These are phyloP conservation scores for Coelopa pilipes DNA, from an alignment of 2,888 invertebrate genomes.

Conservation along the genomic window DNA sequence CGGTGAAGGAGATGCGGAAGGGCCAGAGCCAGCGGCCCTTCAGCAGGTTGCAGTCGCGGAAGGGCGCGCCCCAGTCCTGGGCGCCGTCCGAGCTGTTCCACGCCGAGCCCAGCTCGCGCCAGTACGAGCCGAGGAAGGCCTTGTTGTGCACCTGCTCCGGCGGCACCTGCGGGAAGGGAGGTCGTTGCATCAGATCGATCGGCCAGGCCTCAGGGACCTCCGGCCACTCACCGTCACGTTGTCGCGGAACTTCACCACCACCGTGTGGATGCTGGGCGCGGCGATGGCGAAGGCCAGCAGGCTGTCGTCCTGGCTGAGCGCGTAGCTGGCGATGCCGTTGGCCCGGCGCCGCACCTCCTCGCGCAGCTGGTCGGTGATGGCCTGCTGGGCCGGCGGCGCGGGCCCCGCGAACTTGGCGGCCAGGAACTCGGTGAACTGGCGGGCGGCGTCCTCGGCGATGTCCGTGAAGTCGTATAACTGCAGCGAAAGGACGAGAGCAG, in stretches of 20 bases:
- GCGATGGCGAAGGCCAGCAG: constrained; percentile 66
- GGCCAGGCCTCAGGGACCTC: background rate
- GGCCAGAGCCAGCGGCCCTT: constrained; percentile 67
- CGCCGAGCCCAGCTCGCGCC: constrained; percentile 66
- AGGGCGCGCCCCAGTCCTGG: constrained; percentile 67
- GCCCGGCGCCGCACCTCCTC: constrained; percentile 63
- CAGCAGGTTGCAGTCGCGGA: constrained; percentile 65
- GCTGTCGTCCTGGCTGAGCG: constrained; percentile 65
- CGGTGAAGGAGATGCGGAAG: constrained; percentile 65
- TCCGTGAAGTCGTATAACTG: constrained; percentile 66
- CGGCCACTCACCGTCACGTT: constrained; percentile 62
- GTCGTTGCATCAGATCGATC: too few species aligned
- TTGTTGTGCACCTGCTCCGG: constrained; percentile 64
- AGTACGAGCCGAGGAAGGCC: constrained; percentile 64
- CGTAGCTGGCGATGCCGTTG: constrained; percentile 64
- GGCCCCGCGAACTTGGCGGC: constrained; percentile 59
- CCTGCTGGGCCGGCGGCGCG: constrained; percentile 39
- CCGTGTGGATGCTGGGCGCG: constrained; percentile 65
- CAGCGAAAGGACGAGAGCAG: background rate
- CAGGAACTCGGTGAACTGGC: constrained; percentile 64
- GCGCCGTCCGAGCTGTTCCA: constrained; percentile 66
- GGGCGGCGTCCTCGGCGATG: constrained; percentile 64
- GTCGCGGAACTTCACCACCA: constrained; percentile 67
- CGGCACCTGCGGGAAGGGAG: constrained; percentile 55
- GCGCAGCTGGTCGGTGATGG: constrained; percentile 57